Conservation (phyloP, 35 echinoderm and acorn worm species). For the Holothuria glaberrima region DNA sequence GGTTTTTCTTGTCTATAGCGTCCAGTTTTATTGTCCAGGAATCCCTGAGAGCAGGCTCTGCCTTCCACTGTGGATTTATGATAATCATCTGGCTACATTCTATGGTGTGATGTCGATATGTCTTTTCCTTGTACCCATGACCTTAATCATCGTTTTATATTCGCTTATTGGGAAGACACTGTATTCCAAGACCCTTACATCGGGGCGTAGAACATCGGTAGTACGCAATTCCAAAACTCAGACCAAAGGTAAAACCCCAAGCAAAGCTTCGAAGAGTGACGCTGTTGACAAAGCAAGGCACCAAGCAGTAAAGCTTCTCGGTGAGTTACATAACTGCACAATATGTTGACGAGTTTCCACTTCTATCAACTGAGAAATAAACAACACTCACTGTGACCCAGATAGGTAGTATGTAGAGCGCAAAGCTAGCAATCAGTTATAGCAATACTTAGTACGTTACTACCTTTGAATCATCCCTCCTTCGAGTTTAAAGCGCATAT, state of each 20-base stretch:
- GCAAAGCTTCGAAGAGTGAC: slow-evolving; percentile 45
- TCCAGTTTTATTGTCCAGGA: slow-evolving; percentile 51
- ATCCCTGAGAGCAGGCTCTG: slow-evolving; percentile 73
- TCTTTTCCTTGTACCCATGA: slow-evolving; percentile 97
- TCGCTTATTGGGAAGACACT: slow-evolving; percentile 83
- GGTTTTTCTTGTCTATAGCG: slow-evolving; percentile 36
- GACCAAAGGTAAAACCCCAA: slow-evolving; percentile 22
- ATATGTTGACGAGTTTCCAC: too few relatives aligned
- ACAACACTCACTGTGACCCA: too few relatives aligned
- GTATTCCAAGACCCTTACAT: slow-evolving; percentile 73
- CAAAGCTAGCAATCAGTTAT: too few relatives aligned
- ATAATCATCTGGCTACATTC: background rate
- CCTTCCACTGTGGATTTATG: background rate
- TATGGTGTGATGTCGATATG: slow-evolving; percentile 59
- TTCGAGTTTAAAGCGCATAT: too few relatives aligned
- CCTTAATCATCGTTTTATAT: slow-evolving; percentile 81
- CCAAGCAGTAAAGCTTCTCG: slow-evolving; percentile 96
- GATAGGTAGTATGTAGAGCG: too few relatives aligned
- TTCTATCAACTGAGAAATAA: too few relatives aligned
- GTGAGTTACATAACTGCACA: slow-evolving; percentile 61
- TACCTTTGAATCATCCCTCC: too few relatives aligned
- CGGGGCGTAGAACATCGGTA: slow-evolving; percentile 62
- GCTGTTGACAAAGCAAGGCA: slow-evolving; percentile 73
- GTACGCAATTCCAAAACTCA: slow-evolving; percentile 42
- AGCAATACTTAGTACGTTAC: too few relatives aligned